phyloP scores from a whole-genome alignment of 2,113 vertebrate species.

The Willisornis vidua region DNA sequence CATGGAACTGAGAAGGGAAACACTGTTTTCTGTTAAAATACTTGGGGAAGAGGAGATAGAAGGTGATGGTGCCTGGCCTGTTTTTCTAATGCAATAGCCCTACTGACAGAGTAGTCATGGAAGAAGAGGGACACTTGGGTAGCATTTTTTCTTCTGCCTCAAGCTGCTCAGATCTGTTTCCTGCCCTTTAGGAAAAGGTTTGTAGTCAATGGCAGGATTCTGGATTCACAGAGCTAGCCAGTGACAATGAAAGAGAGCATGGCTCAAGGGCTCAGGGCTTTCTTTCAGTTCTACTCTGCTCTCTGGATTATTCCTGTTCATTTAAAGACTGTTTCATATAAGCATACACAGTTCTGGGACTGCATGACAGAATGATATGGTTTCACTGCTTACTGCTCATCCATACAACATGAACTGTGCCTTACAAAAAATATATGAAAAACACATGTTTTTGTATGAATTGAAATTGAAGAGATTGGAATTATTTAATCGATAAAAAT shows the following conservation, averaged over 20 bases:
- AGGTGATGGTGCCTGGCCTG: background rate
- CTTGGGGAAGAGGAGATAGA: background rate
- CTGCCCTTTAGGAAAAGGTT: background rate
- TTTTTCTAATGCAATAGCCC: background rate
- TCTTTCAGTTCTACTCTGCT: background rate
- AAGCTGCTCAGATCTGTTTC: background rate
- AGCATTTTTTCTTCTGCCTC: slow-evolving; percentile 9
- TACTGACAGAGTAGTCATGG: background rate
- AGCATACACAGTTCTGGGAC: background rate
- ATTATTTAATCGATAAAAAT: background rate
- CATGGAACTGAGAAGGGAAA: background rate
- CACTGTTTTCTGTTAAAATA: slow-evolving; percentile 17
- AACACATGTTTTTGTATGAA: background rate
- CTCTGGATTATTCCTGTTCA: background rate
- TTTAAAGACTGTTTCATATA: background rate
- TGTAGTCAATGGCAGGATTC: background rate
- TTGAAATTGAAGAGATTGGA: background rate
- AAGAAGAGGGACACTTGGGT: background rate
- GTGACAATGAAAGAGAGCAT: background rate
- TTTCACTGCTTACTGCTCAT: background rate
- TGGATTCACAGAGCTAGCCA: background rate
- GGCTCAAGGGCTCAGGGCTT: background rate
- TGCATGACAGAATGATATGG: background rate
- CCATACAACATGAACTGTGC: rapidly evolving
- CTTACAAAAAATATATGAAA: background rate